Base-by-base conservation (phyloP, 1,140 invertebrate species). In the Pogonus chalceus region DNA sequence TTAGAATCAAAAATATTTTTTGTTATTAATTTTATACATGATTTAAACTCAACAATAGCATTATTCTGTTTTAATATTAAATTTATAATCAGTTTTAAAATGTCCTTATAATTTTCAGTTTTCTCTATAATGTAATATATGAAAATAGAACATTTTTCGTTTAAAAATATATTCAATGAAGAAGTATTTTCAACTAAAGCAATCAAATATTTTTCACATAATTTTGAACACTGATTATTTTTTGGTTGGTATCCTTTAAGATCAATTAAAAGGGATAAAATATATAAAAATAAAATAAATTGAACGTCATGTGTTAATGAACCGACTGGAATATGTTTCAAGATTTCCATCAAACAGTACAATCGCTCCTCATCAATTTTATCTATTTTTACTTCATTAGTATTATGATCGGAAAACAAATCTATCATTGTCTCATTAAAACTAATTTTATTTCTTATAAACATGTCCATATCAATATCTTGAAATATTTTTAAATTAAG, bases 191-290 rank as follows among this genome's bases (percentile, higher is more conserved):
- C 37, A 9, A 43, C 37, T 16, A 43, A 43, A 43, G 7, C 37
- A 10, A 43, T 43, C 18, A 43, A 9, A 18, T 43, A 43, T 43
- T 43, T 18, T 43, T 43, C 37, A 18, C 37, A 43, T 43, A 12
- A 12, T 18, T 43, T 18, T 43, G 18, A 12, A 43, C 37, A 43
- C 7, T 43, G 3, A 12, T 9, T 18, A 43, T 43, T 9, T 12
- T 9, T 16, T 10, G 7, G 3, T 43, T 43, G 9, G 4, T 3
- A 12, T 4, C 4, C 9, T 12, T 7, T 23, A 22, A 62, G 4
- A 55, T 64, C 62, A 35, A 46, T 57, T 31, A 54, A 51, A 16
- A 65, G 54, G 20, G 59, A 46, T 35, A 60, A 57, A 20, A 65
- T 53, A 47, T 59, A 60, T 48, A 63, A 35, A 10, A 65, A 48